These are phyloP conservation scores for Xestobium rufovillosum DNA, from an alignment of 2,888 invertebrate species.

Conservation along the genomic window DNA sequence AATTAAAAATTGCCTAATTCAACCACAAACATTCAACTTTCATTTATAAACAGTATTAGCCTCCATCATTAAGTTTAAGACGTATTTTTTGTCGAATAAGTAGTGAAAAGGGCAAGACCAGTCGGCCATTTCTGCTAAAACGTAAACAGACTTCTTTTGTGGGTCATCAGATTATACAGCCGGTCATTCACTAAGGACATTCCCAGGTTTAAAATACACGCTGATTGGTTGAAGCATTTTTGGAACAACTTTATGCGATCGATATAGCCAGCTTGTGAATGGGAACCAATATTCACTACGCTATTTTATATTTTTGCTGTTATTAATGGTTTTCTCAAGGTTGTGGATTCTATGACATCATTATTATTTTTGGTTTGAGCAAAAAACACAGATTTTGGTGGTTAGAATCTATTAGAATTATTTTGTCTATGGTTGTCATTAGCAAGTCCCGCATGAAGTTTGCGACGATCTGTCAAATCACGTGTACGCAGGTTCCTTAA, in stretches of 20 bases:
- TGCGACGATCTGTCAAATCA: conserved; percentile 30
- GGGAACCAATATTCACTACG: conserved; percentile 18
- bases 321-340: no score
- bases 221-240: no score
- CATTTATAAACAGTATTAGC: conserved; percentile 9
- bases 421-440: no score
- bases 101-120: conserved; percentile 28
- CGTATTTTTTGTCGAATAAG: no score
- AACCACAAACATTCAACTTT: no score
- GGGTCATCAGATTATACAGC: conserved; percentile 23
- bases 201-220: no score
- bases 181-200: conserved; percentile 12
- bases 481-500: conserved; percentile 27
- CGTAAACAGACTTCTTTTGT: conserved; percentile 28
- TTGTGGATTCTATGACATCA: no score
- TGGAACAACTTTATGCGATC: conserved; percentile 20
- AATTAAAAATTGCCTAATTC: no score
- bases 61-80: no score
- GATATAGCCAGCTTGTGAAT: conserved; percentile 24
- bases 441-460: conserved; percentile 9
- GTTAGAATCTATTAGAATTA: no score
- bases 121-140: conserved; percentile 29
- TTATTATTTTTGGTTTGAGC: no score
- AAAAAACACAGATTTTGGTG: no score
- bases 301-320: conserved; percentile 8